Evolutionary conservation across 2,888 invertebrate species (phyloP), one percentile per base, ranked within the genome.

Genomic region (Clostera curtula): DNA sequence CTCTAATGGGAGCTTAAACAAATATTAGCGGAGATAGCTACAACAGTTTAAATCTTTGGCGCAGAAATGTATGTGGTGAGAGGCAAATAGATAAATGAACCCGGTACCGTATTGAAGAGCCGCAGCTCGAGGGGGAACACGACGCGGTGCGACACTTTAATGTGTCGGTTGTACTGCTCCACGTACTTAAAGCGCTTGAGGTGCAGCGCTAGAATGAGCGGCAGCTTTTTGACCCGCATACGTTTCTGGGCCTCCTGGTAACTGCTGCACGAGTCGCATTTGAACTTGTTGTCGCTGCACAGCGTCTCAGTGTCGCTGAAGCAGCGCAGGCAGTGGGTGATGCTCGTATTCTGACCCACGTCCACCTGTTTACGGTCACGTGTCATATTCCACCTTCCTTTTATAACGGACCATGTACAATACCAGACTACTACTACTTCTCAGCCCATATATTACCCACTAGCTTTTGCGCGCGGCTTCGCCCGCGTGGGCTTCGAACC

Each of bases 241-340:
- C 98, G 90, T 80, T 95, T 96, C 87, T 98, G 97, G 21, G 98
- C 98, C 83, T 99, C 98, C 77, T 99, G 98, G 80, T 98, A 98
- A 82, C 97, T 97, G 84, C 96, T 96, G 73, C 99, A 99, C 62
- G 97, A 95, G 86, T 99, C 98, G 80, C 99, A 99, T 83, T 98
- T 98, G 73, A 99, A 99, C 83, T 99, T 99, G 87, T 99, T 98
- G 79, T 99, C 99, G 59, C 94, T 96, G 85, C 98, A 97, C 21
- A 99, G 87, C 1, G 98, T 99, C 76, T 99, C 99, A 34, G 97
- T 98, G 79, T 97, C 97, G 65, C 97, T 97, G 80, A 98, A 98
- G 77, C 97, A 98, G 55, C 95, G 89, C 46, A 99, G 87, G 79
- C 98, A 99, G 79, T 98, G 97, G 1, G 98, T 98, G 49, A 99